These are phyloP conservation scores for Puntigrus tetrazona DNA, from an alignment of 2,113 vertebrate genomes.

Conservation along the genomic window DNA sequence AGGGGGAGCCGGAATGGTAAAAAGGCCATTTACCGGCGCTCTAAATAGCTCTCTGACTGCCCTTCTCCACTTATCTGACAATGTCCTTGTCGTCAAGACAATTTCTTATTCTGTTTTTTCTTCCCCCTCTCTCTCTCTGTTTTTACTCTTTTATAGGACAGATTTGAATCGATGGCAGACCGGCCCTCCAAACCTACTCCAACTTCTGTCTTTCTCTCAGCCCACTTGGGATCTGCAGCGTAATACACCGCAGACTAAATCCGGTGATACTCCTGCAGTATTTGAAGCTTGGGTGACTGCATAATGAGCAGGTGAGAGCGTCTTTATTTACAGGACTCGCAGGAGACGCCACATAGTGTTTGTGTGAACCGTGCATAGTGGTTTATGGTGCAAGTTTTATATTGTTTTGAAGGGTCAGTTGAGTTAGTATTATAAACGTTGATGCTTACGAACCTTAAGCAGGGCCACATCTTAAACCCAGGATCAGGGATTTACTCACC, in stretches of 20 bases:
- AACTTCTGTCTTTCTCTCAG: constrained; percentile 46
- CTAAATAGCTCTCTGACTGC: constrained; percentile 90
- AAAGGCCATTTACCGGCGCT: constrained; percentile 92
- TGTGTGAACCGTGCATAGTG: neutral
- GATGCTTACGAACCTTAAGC: constrained; percentile 3
- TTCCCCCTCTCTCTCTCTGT: constrained; percentile 46
- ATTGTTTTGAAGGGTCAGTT: neutral
- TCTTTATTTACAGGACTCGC: neutral
- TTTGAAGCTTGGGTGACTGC: constrained; percentile 34
- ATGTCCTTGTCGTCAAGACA: constrained; percentile 76
- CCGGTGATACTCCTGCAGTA: constrained; percentile 32
- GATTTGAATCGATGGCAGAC: constrained; percentile 63
- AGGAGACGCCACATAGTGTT: neutral
- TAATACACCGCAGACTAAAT: constrained; percentile 42
- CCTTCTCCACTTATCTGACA: constrained; percentile 81
- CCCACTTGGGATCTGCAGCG: constrained; percentile 30
- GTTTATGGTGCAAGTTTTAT: neutral
- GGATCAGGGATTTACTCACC: constrained; percentile 45
- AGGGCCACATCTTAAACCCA: constrained; percentile 40
- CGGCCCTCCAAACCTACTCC: constrained; percentile 40
- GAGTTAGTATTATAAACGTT: neutral
- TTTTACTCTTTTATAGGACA: constrained; percentile 64
- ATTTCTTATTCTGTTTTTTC: constrained; percentile 72
- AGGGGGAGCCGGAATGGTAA: constrained; percentile 85
- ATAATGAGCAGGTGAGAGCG: constrained; percentile 32